Base-by-base conservation (phyloP, 2,797 vertebrate species). In the Nyctalus aviator region DNA sequence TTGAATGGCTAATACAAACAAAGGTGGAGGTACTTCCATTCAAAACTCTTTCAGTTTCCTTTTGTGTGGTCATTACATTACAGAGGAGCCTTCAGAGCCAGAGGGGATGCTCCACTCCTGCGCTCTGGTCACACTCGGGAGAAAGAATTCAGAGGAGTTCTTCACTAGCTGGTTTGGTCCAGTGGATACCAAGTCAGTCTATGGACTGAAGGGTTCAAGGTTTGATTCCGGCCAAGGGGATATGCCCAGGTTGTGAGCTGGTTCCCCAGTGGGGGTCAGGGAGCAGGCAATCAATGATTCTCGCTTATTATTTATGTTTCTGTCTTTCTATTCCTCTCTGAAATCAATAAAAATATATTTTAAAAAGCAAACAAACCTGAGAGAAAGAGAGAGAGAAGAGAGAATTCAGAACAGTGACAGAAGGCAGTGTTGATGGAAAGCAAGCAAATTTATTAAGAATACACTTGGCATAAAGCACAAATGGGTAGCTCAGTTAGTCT, bases 171-270 rank as follows among this genome's bases (percentile, higher is more conserved):
- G 57, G 25, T 30, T 13, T 59, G 57, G 25, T 27, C 57, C 57
- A 59, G 57, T 59, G 25, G 25, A 59, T 30, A 59, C 10, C 12
- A 0, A 13, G 10, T 27, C 12, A 12, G 25, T 13, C 25, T 59
- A 25, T 0, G 0, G 12, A 59, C 57, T 27, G 25, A 27, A 59
- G 57, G 11, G 12, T 6, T 12, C 57, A 0, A 0, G 11, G 25
- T 59, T 59, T 59, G 57, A 59, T 30, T 59, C 57, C 1, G 5
- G 57, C 57, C 57, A 59, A 59, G 57, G 25, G 12, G 2, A 59
- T 27, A 27, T 59, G 57, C 25, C 25, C 57, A 59, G 12, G 57
- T 59, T 59, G 5, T 59, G 57, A 2, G 25, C 25, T 59, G 57
- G 12, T 27, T 27, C 25, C 25, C 12, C 57, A 6, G 25, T 27